Conservation (phyloP, 1,140 invertebrate genomes). For the Nylanderia fulva region DNA sequence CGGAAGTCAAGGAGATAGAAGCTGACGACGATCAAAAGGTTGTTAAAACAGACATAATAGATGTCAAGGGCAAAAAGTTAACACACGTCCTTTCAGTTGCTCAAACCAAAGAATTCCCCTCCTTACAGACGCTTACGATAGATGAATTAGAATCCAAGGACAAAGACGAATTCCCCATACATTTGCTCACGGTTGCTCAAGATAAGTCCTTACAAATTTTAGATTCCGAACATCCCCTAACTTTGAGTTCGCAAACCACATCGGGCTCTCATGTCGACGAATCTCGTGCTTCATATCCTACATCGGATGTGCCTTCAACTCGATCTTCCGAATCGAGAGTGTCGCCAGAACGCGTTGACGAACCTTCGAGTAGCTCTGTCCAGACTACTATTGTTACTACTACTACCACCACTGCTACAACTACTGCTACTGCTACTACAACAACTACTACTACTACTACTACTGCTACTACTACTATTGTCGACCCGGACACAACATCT, state of each 20-base stretch:
- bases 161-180: slow-evolving; percentile 37
- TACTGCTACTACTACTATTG: neutral
- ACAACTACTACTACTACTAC: slow-evolving; percentile 2
- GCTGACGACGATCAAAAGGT: slow-evolving; percentile 65
- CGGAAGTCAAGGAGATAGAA: slow-evolving; percentile 36
- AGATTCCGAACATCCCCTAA: slow-evolving; percentile 65
- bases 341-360: slow-evolving; percentile 28
- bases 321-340: slow-evolving; percentile 24
- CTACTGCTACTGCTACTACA: slow-evolving; percentile 10
- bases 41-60: slow-evolving; percentile 65
- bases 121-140: slow-evolving; percentile 47
- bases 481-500: slow-evolving; percentile 28
- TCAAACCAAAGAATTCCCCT: slow-evolving; percentile 31
- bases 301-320: slow-evolving; percentile 10
- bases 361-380: slow-evolving; percentile 32
- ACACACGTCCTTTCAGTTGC: slow-evolving; percentile 50
- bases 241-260: slow-evolving; percentile 55
- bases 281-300: slow-evolving; percentile 36
- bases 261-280: slow-evolving; percentile 50
- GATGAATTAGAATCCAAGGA: slow-evolving; percentile 46
- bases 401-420: slow-evolving; percentile 15
- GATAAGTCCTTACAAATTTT: slow-evolving; percentile 70
- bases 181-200: slow-evolving; percentile 20
- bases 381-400: slow-evolving; percentile 21
- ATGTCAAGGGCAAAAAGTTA: slow-evolving; percentile 36